Percentiles rank a stretch among this genome's conserved stretches.
Conservation (phyloP, 2,888 invertebrate species). For the Amphipoea lucens region DNA sequence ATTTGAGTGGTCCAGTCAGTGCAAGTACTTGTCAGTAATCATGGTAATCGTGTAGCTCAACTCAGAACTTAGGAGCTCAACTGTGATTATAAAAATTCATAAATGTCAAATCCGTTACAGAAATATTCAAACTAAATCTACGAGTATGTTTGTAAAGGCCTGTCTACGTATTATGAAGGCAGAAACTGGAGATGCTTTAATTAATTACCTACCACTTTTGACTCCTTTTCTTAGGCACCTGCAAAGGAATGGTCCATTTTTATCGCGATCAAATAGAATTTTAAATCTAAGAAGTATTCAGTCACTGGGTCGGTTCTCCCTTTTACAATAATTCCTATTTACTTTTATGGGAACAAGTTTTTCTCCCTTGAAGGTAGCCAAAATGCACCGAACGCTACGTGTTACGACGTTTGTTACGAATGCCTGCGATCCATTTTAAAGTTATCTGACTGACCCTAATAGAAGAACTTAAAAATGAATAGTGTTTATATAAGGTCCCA, state of each 20-base stretch:
- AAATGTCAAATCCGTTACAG: constrained; percentile 3
- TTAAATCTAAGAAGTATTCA: neutral
- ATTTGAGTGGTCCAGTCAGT: no score
- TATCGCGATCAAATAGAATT: neutral
- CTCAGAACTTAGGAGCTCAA: no score
- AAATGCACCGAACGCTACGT: constrained; percentile 6
- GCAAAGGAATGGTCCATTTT: neutral
- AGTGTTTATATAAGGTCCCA: neutral
- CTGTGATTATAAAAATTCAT: constrained; percentile 8
- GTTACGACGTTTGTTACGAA: constrained; percentile 23
- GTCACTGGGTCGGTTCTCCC: neutral
- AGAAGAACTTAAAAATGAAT: neutral
- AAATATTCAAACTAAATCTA: constrained; percentile 21
- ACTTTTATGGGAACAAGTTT: neutral
- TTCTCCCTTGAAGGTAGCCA: neutral
- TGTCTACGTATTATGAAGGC: neutral
- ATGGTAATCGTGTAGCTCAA: no score
- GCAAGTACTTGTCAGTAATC: no score
- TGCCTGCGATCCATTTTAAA: neutral
- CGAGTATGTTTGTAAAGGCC: neutral
- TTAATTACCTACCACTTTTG: neutral
- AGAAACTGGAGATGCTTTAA: neutral
- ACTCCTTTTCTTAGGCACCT: neutral
- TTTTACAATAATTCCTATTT: neutral
- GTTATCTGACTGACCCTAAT: neutral